phyloP scores from a whole-genome alignment of 2,113 vertebrate species.

The Anarrhichthys ocellatus region DNA sequence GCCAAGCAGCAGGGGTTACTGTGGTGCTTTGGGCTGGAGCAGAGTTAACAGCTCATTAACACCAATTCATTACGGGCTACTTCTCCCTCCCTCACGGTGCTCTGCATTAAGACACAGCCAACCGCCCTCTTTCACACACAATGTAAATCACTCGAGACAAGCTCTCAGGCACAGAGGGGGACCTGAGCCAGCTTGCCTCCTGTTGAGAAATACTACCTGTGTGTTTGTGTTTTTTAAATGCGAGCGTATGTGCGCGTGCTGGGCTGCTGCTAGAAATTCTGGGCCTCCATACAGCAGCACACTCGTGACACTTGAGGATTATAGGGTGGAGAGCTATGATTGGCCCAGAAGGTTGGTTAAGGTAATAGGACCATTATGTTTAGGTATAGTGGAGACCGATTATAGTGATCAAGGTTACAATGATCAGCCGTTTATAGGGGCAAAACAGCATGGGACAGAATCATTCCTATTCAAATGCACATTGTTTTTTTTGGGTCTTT shows the following conservation, averaged over 20 bases:
- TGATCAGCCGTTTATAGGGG: background rate
- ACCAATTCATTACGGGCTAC: constrained; percentile 75
- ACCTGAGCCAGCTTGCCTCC: constrained; percentile 27
- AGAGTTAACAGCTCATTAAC: constrained; percentile 81
- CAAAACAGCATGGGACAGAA: background rate
- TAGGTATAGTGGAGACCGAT: background rate
- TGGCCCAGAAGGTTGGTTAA: background rate
- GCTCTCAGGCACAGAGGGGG: constrained; percentile 50
- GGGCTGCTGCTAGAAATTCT: background rate
- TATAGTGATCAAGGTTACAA: background rate
- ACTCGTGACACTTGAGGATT: background rate
- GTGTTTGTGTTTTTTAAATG: constrained; percentile 47
- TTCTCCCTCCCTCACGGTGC: constrained; percentile 59
- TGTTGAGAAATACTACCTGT: constrained; percentile 51
- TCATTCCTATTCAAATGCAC: background rate
- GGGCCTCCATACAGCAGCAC: constrained; percentile 17
- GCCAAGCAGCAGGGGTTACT: constrained; percentile 59
- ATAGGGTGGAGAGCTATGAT: constrained; percentile 3
- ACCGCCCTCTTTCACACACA: constrained; percentile 62
- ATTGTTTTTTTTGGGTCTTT: background rate
- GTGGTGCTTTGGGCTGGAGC: constrained; percentile 51
- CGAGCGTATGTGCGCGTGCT: constrained; percentile 9
- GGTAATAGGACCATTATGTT: background rate
- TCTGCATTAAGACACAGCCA: constrained; percentile 52
- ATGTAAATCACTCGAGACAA: constrained; percentile 61